phyloP scores from a whole-genome alignment of 2,113 vertebrate species.

The Cephalopholis sonnerati region DNA sequence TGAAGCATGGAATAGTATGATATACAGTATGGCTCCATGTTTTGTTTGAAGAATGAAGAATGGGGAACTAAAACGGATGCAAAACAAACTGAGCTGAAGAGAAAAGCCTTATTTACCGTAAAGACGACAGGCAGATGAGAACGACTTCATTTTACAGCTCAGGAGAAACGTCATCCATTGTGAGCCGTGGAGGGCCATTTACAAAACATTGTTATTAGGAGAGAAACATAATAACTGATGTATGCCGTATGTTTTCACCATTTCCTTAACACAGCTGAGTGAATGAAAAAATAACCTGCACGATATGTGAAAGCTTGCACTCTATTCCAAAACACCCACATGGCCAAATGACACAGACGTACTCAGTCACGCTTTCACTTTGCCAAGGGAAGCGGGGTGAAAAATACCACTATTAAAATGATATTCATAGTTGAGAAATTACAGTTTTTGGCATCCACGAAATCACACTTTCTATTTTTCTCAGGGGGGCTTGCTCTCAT shows the following conservation, averaged over 20 bases:
- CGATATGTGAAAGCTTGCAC: constrained; percentile 50
- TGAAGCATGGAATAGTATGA: constrained; percentile 2
- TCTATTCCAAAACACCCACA: constrained; percentile 67
- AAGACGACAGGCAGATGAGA: not conserved
- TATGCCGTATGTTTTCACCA: constrained; percentile 42
- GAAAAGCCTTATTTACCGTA: constrained; percentile 17
- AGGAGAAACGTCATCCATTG: constrained; percentile 16
- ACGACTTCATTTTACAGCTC: constrained; percentile 41
- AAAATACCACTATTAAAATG: constrained; percentile 66
- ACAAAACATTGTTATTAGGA: constrained; percentile 15
- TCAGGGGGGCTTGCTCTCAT: constrained; percentile 47
- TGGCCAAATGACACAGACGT: constrained; percentile 62
- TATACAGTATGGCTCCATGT: not conserved
- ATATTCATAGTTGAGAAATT: constrained; percentile 63
- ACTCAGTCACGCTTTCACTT: constrained; percentile 54
- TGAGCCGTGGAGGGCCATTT: constrained; percentile 8
- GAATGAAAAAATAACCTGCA: constrained; percentile 61
- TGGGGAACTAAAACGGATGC: not conserved
- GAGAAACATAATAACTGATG: constrained; percentile 31
- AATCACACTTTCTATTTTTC: constrained; percentile 54
- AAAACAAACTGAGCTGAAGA: constrained; percentile 7
- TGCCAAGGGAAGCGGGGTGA: constrained; percentile 64
- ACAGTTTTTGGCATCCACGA: constrained; percentile 49
- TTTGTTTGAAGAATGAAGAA: constrained; percentile 20
- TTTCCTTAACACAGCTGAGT: constrained; percentile 60